phyloP scores from a whole-genome alignment of 1,140 invertebrate species.

The Cotesia glomerata region DNA sequence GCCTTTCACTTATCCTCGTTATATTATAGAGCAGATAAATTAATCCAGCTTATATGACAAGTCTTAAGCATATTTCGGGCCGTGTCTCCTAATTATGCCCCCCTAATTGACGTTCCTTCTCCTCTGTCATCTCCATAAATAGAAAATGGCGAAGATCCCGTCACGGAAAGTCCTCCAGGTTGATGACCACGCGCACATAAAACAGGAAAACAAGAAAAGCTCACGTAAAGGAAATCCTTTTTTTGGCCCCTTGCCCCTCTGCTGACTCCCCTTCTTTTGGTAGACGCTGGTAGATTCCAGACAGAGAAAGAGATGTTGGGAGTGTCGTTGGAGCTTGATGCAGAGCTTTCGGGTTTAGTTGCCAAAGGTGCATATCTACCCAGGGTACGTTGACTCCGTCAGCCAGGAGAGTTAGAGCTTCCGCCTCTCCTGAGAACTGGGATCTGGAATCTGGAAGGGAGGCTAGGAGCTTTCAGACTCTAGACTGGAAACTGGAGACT shows the following conservation, averaged over 20 bases:
- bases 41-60: background rate
- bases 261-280: background rate
- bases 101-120: slow-evolving; percentile 20
- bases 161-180: background rate
- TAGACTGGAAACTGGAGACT: background rate
- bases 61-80: slow-evolving; percentile 13
- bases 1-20: background rate
- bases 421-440: background rate
- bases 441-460: background rate
- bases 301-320: slow-evolving; percentile 18
- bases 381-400: slow-evolving; percentile 33
- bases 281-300: too few relatives aligned
- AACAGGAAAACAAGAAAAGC: too few relatives aligned
- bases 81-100: slow-evolving; percentile 13
- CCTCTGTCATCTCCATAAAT: background rate
- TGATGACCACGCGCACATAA: too few relatives aligned
- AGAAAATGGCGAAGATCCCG: background rate
- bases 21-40: background rate
- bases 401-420: background rate
- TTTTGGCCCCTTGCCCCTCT: slow-evolving; percentile 13
- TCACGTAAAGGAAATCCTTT: slow-evolving; percentile 33
- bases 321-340: slow-evolving; percentile 30
- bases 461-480: background rate
- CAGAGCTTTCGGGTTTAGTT: background rate
- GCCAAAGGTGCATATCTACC: slow-evolving; percentile 22